A percentile compares a stretch with the other conserved stretches of the same genome.
Evolutionary conservation across 2,113 vertebrate genomes (phyloP).

Genomic region (Okapia johnstoni): DNA sequence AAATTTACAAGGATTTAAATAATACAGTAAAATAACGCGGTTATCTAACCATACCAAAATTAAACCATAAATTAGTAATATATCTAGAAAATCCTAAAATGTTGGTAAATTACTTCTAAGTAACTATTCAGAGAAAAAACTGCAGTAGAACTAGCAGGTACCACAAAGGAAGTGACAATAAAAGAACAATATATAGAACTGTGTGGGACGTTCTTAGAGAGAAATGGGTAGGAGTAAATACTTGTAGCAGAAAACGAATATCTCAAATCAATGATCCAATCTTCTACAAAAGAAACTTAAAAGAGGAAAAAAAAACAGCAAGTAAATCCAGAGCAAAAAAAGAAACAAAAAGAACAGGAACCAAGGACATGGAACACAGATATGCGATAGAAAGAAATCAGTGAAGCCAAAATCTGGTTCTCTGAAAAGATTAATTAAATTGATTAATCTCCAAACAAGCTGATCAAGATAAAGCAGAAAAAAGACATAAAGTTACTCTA

Average conservation of each 20-base stretch:
- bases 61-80: not conserved
- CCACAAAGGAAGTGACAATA: not conserved
- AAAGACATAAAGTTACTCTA: not conserved
- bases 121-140: not conserved
- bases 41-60: not conserved
- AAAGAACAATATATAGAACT: not conserved
- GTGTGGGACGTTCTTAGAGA: not conserved
- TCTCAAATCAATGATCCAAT: not conserved
- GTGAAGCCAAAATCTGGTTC: not conserved
- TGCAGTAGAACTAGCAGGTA: not conserved
- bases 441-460: not conserved
- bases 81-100: not conserved
- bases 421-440: not conserved
- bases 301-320: not conserved
- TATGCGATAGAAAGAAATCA: not conserved
- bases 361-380: not conserved
- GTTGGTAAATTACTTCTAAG: not conserved
- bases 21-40: not conserved
- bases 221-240: not conserved
- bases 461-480: not conserved
- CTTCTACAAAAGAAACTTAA: not conserved
- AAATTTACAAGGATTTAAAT: not conserved
- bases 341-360: not conserved
- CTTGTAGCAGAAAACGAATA: not conserved
- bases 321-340: not conserved